A percentile compares a stretch with the other conserved stretches of the same genome.
Evolutionary conservation across 2,888 invertebrate genomes (phyloP).

Genomic region (Aradus depressus): DNA sequence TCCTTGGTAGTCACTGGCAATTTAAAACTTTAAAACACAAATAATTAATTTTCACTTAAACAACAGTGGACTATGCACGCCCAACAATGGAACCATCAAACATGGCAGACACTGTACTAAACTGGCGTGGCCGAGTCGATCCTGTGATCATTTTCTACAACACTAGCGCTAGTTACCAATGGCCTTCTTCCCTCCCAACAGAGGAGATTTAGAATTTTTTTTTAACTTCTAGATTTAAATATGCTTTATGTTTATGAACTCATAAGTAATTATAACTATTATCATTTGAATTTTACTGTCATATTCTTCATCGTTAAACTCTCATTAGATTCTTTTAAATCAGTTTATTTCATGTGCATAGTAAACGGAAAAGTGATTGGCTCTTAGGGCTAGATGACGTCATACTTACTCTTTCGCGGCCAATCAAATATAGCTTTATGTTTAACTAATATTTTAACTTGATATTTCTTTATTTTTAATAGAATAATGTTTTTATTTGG

Average conservation of each 20-base stretch:
- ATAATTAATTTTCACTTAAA: slow-evolving; percentile 7
- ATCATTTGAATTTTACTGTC: too few relatives aligned
- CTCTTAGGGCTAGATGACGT: slow-evolving; percentile 30
- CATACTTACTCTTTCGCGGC: slow-evolving; percentile 27
- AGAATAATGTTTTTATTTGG: too few relatives aligned
- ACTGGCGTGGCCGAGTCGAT: slow-evolving; percentile 30
- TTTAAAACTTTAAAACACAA: slow-evolving; percentile 1
- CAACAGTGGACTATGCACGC: slow-evolving; percentile 24
- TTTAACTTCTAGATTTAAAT: too few relatives aligned
- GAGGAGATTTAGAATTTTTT: background rate
- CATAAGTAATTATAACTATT: too few relatives aligned
- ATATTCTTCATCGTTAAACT: too few relatives aligned
- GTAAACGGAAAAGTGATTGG: slow-evolving; percentile 29
- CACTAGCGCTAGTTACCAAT: slow-evolving; percentile 26
- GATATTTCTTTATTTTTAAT: too few relatives aligned
- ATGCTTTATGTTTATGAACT: too few relatives aligned
- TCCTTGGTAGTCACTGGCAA: slow-evolving; percentile 6
- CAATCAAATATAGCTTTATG: slow-evolving; percentile 31
- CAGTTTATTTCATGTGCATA: too few relatives aligned
- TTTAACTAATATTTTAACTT: too few relatives aligned
- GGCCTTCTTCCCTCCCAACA: slow-evolving; percentile 5
- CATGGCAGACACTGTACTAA: slow-evolving; percentile 31
- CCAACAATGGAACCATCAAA: slow-evolving; percentile 29
- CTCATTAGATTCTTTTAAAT: too few relatives aligned
- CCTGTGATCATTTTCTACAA: slow-evolving; percentile 26